These are phyloP conservation scores for Lepus timidus DNA, from an alignment of 2,113 vertebrate species.

Conservation along the genomic window DNA sequence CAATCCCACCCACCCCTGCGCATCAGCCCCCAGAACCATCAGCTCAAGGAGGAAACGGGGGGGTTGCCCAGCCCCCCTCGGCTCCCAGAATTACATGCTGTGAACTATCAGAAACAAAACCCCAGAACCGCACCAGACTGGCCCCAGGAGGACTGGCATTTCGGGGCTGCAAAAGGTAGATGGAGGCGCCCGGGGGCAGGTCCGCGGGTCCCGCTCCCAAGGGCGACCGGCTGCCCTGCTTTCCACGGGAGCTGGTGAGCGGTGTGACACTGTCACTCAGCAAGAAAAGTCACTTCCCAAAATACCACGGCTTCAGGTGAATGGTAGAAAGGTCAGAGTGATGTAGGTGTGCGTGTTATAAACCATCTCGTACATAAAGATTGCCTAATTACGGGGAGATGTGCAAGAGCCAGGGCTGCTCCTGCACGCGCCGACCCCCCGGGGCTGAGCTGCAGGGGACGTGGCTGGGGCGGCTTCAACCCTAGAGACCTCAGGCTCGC, in stretches of 20 bases:
- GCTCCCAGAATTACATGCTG: background rate
- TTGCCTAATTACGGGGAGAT: conserved; percentile 70
- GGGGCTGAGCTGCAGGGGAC: background rate
- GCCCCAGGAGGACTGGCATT: conserved; percentile 56
- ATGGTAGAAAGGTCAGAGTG: conserved; percentile 66
- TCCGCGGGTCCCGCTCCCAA: background rate
- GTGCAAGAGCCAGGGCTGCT: background rate
- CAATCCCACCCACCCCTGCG: background rate
- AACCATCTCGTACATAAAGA: conserved; percentile 70
- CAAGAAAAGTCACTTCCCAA: conserved; percentile 80
- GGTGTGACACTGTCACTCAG: conserved; percentile 52
- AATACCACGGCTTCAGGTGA: conserved; percentile 75
- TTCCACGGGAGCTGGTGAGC: background rate
- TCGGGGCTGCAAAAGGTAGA: conserved; percentile 35
- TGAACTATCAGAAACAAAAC: conserved; percentile 27
- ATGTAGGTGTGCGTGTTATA: background rate
- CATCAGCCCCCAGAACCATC: background rate
- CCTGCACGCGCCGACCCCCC: background rate
- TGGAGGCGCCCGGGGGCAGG: background rate
- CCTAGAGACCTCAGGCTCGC: background rate
- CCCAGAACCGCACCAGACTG: background rate
- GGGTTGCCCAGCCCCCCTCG: fast-evolving
- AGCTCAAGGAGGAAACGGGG: background rate
- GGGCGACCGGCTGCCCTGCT: conserved; percentile 11
- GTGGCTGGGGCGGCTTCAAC: background rate